Conservation (phyloP, 2,113 vertebrate genomes). For the Charina bottae region DNA sequence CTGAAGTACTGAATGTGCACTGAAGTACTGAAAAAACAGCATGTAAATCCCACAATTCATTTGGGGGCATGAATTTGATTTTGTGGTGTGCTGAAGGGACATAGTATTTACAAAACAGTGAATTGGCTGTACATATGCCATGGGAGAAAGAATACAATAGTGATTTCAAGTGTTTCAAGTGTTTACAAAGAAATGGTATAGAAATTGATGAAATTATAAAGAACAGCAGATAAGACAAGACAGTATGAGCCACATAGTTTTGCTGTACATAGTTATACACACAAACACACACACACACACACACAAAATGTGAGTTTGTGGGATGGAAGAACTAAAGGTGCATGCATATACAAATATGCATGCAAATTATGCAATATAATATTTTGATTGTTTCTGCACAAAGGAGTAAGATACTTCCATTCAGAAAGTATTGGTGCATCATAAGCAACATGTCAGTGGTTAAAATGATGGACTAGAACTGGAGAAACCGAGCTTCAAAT, state of each 20-base stretch:
- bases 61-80: neutral
- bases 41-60: neutral
- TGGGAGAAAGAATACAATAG: neutral
- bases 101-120: neutral
- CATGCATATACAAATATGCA: neutral
- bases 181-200: neutral
- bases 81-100: neutral
- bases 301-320: neutral
- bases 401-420: neutral
- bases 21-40: neutral
- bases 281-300: neutral
- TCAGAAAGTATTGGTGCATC: neutral
- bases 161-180: conserved; percentile 4
- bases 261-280: neutral
- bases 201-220: conserved; percentile 12
- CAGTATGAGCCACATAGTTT: neutral
- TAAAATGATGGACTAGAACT: neutral
- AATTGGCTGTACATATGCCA: neutral
- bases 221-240: neutral
- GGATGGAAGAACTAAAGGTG: neutral
- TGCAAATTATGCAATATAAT: neutral
- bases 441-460: neutral
- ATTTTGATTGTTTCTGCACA: neutral
- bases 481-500: neutral
- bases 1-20: neutral